Evolutionary conservation across 2,888 invertebrate genomes (phyloP), one percentile per base, ranked within the genome.

Genomic region (Acleris emargana): DNA sequence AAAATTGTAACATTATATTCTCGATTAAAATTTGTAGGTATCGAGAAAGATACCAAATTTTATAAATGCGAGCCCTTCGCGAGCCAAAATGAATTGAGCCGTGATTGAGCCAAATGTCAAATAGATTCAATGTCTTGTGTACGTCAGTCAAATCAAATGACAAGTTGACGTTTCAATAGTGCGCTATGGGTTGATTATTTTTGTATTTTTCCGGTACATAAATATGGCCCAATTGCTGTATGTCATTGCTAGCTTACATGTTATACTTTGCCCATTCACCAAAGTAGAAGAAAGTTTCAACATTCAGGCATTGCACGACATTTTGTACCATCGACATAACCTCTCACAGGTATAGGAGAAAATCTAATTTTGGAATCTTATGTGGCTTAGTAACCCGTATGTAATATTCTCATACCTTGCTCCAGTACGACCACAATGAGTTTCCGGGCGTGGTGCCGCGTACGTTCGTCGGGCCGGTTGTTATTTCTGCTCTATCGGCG

Each of bases 281-380:
- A 99, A 99, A 95, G 99, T 99, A 58, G 99, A 99, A 91, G 99
- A 99, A 93, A 99, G 99, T 89, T 99, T 99, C 87, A 99, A 99
- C 92, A 93, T 99, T 67, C 99, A 99, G 93, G 99, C 99, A 22
- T 96, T 97, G 86, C 99, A 99, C 91, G 99, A 99, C 91, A 94
- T 99, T 79, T 93, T 99, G 55, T 98, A 97, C 89, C 96, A 98
- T 85, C 94, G 96, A 73, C 93, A 94, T 87, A 97, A 98, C 93
- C 93, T 98, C 74, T 93, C 96, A 64, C 93, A 97, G 96, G 98
- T 98, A 94, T 78, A 78, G 71, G 70, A 69, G 69, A 73, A 77
- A 83, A 77, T 91, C 91, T 91, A 92, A 91, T 84, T 92, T 90
- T 91, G 90, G 90, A 91, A 78, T 79, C 74, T 57, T 78, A 78